Conservation (phyloP, 2,888 invertebrate genomes). For the Orchesella flavescens region DNA sequence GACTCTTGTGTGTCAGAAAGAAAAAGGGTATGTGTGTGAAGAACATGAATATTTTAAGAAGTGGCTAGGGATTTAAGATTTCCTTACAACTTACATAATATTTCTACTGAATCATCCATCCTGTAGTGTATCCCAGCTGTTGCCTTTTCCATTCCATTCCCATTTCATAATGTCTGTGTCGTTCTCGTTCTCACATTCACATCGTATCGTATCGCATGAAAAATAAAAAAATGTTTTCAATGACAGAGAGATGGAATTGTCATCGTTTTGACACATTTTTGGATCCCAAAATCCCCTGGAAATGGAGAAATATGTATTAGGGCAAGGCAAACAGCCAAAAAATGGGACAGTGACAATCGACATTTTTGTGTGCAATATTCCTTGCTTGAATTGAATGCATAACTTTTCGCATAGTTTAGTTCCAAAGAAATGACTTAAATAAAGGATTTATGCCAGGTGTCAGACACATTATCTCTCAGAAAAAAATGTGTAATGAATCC, state of each 20-base stretch:
- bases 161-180: background rate
- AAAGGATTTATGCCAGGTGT: no score
- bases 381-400: background rate
- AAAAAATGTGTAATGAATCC: no score
- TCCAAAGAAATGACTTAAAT: no score
- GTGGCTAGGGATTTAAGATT: constrained; percentile 52
- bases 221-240: background rate
- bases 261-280: constrained; percentile 47
- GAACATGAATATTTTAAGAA: constrained; percentile 56
- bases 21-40: constrained; percentile 29
- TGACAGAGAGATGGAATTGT: constrained; percentile 37
- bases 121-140: constrained; percentile 28
- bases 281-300: constrained; percentile 14
- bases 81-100: constrained; percentile 16
- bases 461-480: no score
- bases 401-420: no score
- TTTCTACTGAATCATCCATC: background rate
- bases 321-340: constrained; percentile 21
- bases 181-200: no score
- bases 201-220: no score
- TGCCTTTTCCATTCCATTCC: constrained; percentile 36
- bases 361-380: background rate
- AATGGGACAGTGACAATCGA: background rate
- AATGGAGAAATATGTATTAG: constrained; percentile 1
- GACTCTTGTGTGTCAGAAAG: constrained; percentile 40